Percentiles rank a stretch among this genome's conserved stretches.
Evolutionary conservation across 2,113 vertebrate genomes (phyloP).

Genomic region (Semicossyphus pulcher): DNA sequence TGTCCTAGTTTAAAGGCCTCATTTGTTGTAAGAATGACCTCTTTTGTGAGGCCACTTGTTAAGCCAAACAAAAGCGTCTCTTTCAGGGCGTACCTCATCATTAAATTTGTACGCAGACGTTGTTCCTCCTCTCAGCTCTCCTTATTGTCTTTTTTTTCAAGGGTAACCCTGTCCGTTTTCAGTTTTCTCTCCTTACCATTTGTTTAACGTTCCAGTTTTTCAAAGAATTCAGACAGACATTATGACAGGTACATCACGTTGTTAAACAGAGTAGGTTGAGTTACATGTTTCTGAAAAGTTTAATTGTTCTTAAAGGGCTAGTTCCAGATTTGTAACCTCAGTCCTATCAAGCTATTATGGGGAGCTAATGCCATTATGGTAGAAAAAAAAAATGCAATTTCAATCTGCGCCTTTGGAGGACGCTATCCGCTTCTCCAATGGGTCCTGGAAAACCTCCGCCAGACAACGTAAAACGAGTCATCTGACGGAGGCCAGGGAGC

Average conservation of each 20-base stretch:
- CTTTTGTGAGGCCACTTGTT: constrained; percentile 41
- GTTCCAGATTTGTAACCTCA: too few relatives aligned
- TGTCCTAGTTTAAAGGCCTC: constrained; percentile 42
- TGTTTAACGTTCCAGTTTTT: constrained; percentile 10
- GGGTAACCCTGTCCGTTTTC: constrained; percentile 3
- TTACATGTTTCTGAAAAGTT: constrained; percentile 38
- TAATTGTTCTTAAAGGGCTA: too few relatives aligned
- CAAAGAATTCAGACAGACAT: background rate
- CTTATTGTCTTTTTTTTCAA: constrained; percentile 8
- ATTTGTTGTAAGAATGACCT: constrained; percentile 21
- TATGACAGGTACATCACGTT: constrained; percentile 10
- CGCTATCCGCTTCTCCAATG: too few relatives aligned
- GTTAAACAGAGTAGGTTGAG: constrained; percentile 6
- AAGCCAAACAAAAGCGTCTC: constrained; percentile 9
- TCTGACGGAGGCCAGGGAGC: too few relatives aligned
- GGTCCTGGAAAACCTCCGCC: too few relatives aligned
- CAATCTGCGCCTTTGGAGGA: too few relatives aligned
- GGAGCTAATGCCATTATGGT: too few relatives aligned
- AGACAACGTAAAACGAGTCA: too few relatives aligned
- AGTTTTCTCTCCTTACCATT: constrained; percentile 9
- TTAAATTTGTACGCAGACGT: constrained; percentile 1
- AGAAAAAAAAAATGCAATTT: too few relatives aligned
- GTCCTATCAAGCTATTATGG: too few relatives aligned
- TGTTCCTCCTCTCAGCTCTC: constrained; percentile 12
- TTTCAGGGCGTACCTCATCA: constrained; percentile 9